Evolutionary conservation across 1,140 invertebrate genomes (phyloP).

Genomic region (Gonatopus flavifemur): DNA sequence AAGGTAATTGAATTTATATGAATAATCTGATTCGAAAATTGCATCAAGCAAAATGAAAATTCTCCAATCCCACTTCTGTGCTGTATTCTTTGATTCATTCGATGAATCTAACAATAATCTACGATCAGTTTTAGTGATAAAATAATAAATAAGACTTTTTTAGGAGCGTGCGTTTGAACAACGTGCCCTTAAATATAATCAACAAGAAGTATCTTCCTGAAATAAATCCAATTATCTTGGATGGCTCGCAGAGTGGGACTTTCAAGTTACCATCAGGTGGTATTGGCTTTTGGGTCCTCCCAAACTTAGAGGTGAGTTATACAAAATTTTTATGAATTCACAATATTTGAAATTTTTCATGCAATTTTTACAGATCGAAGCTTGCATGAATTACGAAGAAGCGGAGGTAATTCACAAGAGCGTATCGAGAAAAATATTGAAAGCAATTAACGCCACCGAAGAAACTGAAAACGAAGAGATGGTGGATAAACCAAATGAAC

Average conservation of each 20-base stretch:
- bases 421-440: slow-evolving; percentile 12
- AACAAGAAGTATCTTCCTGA: slow-evolving; percentile 51
- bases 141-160: not conserved
- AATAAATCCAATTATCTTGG: slow-evolving; percentile 54
- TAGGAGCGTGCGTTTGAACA: slow-evolving; percentile 60
- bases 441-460: too few species aligned
- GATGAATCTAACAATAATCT: too few species aligned
- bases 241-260: slow-evolving; percentile 49
- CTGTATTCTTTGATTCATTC: too few species aligned
- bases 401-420: slow-evolving; percentile 11
- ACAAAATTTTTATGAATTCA: too few species aligned
- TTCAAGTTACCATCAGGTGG: slow-evolving; percentile 58
- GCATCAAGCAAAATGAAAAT: too few species aligned
- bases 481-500: too few species aligned
- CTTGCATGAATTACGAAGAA: slow-evolving; percentile 27
- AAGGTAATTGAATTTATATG: slow-evolving; percentile 33
- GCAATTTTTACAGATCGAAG: slow-evolving; percentile 29
- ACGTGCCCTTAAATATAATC: slow-evolving; percentile 48
- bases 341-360: too few species aligned
- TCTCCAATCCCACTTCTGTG: not conserved
- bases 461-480: too few species aligned
- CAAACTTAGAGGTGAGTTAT: slow-evolving; percentile 54
- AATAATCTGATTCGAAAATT: too few species aligned
- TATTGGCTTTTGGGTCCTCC: slow-evolving; percentile 64
- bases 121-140: too few species aligned